Base-by-base conservation (phyloP, 2,888 invertebrate genomes). In the Monopis laevigella region DNA sequence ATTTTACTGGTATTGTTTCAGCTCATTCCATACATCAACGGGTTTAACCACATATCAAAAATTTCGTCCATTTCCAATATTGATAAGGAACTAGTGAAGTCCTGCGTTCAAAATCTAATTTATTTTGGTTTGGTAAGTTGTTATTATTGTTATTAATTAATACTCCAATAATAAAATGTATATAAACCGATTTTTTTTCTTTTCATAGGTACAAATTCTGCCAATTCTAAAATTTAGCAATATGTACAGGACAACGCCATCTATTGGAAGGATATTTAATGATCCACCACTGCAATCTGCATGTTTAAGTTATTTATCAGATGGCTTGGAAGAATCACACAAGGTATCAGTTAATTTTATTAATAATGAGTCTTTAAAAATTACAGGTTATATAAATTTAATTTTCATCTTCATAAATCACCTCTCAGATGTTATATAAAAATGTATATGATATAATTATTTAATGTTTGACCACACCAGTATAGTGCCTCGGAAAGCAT, bases 41-140 rank as follows among this genome's bases (percentile, higher is more conserved):
- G 97, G 0, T 92, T 92, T 57, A 93, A 95, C 68, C 96, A 97
- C 65, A 88, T 97, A 3, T 88, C 92, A 0, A 89, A 92, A 55
- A 96, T 98, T 47, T 92, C 96, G 0, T 86, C 88, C 0, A 89
- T 94, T 56, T 91, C 96, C 0, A 94, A 96, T 57, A 95, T 98
- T 0, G 96, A 97, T 62, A 92, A 92, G 49, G 93, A 93, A 63
- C 82, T 97, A 21, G 97, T 97, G 1, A 97, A 97, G 68, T 92
- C 94, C 0, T 96, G 96, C 64, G 87, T 97, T 43, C 96, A 96
- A 65, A 97, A 97, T 73, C 82, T 97, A 48, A 86, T 92, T 49
- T 96, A 89, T 59, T 89, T 89, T 52, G 86, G 85, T 16, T 86
- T 87, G 43, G 87, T 86, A 51, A 51, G 75, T 62, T 29, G 7